Percentiles rank a stretch among this genome's conserved stretches.
These are phyloP conservation scores for Sycophaga agraensis DNA, from an alignment of 1,140 invertebrate genomes.

Conservation along the genomic window DNA sequence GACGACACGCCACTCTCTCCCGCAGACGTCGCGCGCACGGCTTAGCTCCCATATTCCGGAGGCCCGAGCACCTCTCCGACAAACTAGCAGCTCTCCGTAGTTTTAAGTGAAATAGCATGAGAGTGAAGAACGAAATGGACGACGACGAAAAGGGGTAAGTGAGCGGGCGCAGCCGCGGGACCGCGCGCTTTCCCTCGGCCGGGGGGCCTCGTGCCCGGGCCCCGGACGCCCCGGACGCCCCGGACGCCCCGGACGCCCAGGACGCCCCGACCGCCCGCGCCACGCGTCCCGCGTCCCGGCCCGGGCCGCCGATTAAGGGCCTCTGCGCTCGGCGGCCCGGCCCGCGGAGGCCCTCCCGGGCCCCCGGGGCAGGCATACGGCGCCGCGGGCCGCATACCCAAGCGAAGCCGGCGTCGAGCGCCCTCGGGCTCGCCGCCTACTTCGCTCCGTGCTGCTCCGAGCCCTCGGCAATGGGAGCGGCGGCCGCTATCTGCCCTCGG, in stretches of 20 bases:
- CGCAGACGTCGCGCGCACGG: not conserved
- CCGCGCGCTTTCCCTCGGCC: not conserved
- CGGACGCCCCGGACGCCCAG: not conserved
- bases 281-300: too few relatives aligned
- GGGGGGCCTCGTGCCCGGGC: too few relatives aligned
- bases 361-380: not conserved
- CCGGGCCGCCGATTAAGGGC: too few relatives aligned
- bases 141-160: constrained; percentile 62
- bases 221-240: too few relatives aligned
- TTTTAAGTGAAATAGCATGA: constrained; percentile 57
- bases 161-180: constrained; percentile 5
- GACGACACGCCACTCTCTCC: constrained; percentile 6
- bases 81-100: constrained; percentile 50
- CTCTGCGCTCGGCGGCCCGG: too few relatives aligned
- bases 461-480: too few relatives aligned
- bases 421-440: constrained; percentile 6
- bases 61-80: constrained; percentile 35
- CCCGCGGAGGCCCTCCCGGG: too few relatives aligned
- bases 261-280: not conserved
- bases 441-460: constrained; percentile 11
- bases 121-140: constrained; percentile 62
- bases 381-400: not conserved
- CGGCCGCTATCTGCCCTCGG: too few relatives aligned
- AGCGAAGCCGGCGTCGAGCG: constrained; percentile 8
- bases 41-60: constrained; percentile 53